Base-by-base conservation (phyloP, 1,140 invertebrate genomes). In the Bombus waltoni region DNA sequence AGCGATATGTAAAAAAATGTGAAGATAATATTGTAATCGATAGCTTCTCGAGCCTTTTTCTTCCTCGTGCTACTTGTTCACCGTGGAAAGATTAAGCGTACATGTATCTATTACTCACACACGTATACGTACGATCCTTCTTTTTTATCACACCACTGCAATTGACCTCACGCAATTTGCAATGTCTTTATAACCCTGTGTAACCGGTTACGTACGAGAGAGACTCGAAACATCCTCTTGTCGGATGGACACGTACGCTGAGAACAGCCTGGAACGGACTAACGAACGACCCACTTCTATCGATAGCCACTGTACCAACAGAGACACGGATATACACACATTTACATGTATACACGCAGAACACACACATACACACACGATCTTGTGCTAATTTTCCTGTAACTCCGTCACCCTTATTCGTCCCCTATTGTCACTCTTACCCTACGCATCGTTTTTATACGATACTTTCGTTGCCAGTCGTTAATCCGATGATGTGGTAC, bases 141-240 rank as follows among this genome's bases (percentile, higher is more conserved):
- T 53, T 25, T 53, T 35, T 75, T 0, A 89, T 71, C 88, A 89
- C 87, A 91, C 86, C 90, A 86, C 87, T 82, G 90, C 88, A 91
- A 91, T 84, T 87, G 85, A 91, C 65, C 78, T 91, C 90, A 91
- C 90, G 90, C 90, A 88, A 91, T 77, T 75, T 85, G 90, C 90
- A 91, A 91, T 88, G 77, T 90, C 82, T 89, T 80, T 57, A 81
- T 86, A 89, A 89, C 76, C 88, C 84, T 91, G 90, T 83, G 82
- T 77, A 81, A 89, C 82, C 83, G 65, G 87, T 62, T 84, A 83
- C 53, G 57, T 87, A 85, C 66, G 74, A 73, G 86, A 44, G 82
- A 86, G 79, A 88, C 77, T 85, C 85, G 77, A 91, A 91, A 91
- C 90, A 91, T 91, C 90, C 90, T 91, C 81, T 91, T 89, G 90